Evolutionary conservation across 2,888 invertebrate genomes (phyloP).

Genomic region (Phrixothrix hirtus): DNA sequence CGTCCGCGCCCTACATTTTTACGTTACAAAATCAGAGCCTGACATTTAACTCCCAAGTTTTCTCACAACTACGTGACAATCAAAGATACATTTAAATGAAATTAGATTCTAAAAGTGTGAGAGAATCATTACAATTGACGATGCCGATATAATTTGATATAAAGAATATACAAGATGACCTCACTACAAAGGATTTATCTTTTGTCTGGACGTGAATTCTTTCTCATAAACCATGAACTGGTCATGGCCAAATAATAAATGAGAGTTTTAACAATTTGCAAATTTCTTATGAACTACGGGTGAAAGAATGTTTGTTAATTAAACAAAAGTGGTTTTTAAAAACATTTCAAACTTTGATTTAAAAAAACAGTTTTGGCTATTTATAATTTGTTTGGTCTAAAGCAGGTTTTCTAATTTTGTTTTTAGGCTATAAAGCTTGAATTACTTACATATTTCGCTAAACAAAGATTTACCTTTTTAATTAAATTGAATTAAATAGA

Average conservation of each 20-base stretch:
- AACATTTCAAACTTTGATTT: too few species aligned
- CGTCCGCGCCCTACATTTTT: conserved; percentile 22
- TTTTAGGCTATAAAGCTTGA: too few species aligned
- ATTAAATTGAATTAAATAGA: too few species aligned
- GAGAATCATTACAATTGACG: too few species aligned
- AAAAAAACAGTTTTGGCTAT: neutral
- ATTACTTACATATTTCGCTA: too few species aligned
- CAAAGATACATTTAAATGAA: conserved; percentile 10
- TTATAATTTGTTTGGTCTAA: neutral
- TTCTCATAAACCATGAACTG: conserved; percentile 23
- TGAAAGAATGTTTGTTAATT: too few species aligned
- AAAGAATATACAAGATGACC: conserved; percentile 25
- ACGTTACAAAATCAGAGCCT: conserved; percentile 8
- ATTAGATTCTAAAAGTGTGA: too few species aligned
- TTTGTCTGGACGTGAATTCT: conserved; percentile 28
- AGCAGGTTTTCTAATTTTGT: too few species aligned
- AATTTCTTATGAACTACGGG: neutral
- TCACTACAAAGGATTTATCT: conserved; percentile 27
- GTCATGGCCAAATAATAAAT: conserved; percentile 30
- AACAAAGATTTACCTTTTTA: too few species aligned
- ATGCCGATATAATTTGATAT: neutral
- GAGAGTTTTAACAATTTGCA: conserved; percentile 24
- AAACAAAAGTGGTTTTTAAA: too few species aligned
- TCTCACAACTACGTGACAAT: conserved; percentile 11
- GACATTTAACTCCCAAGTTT: conserved; percentile 17